Conservation (phyloP, 1,140 invertebrate species). For the Drosophila paulistorum region DNA sequence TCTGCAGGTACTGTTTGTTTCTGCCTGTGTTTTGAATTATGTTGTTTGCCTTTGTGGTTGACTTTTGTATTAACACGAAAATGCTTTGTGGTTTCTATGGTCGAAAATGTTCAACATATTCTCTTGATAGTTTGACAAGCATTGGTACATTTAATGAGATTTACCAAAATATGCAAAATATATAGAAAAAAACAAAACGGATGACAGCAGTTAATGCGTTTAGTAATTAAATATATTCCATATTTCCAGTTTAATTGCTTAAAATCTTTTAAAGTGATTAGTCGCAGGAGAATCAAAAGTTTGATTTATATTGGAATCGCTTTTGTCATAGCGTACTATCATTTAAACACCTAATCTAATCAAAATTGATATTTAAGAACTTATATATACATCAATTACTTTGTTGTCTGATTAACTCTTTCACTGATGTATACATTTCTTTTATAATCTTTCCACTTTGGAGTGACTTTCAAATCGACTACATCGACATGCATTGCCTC, state of each 20-base stretch:
- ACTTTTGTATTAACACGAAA: constrained; percentile 27
- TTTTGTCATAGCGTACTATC: too few relatives aligned
- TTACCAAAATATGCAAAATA: constrained; percentile 1
- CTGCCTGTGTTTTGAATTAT: constrained; percentile 4
- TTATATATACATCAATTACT: too few relatives aligned
- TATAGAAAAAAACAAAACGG: neutral
- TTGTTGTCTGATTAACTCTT: neutral
- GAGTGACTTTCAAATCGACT: neutral
- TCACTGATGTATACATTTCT: neutral
- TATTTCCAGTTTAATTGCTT: neutral
- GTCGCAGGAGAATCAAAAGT: too few relatives aligned
- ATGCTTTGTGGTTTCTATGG: constrained; percentile 12
- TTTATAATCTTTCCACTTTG: neutral
- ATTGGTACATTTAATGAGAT: constrained; percentile 31
- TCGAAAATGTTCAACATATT: constrained; percentile 19
- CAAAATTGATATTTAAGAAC: too few relatives aligned
- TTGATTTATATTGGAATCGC: too few relatives aligned
- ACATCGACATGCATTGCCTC: neutral
- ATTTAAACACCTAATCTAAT: too few relatives aligned
- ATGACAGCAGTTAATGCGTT: neutral
- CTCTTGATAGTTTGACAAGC: constrained; percentile 27
- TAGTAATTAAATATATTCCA: neutral
- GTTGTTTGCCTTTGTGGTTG: constrained; percentile 26
- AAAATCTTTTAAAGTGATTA: too few relatives aligned
- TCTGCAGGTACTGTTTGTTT: constrained; percentile 1